A percentile compares a stretch with the other conserved stretches of the same genome.
These are phyloP conservation scores for Notospermus geniculatus DNA, from an alignment of 1,140 invertebrate species.

Conservation along the genomic window DNA sequence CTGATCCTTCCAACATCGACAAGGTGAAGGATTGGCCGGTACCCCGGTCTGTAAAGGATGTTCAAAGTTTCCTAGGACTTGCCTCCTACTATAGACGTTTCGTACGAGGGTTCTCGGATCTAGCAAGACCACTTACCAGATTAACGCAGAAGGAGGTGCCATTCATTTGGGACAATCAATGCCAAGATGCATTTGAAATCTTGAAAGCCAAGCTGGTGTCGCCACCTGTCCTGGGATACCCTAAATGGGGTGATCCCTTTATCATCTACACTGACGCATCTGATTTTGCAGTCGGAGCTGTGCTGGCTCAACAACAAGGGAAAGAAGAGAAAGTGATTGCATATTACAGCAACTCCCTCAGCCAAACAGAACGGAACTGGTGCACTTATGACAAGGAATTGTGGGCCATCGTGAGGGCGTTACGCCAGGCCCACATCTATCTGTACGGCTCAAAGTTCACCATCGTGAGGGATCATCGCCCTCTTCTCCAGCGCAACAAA, in stretches of 20 bases:
- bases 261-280: slow-evolving; percentile 34
- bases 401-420: slow-evolving; percentile 19
- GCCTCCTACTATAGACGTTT: slow-evolving; percentile 33
- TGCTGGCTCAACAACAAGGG: slow-evolving; percentile 35
- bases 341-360: slow-evolving; percentile 29
- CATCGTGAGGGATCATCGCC: slow-evolving; percentile 13
- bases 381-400: slow-evolving; percentile 19
- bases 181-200: too few species aligned
- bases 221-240: too few species aligned
- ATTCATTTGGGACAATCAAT: too few species aligned
- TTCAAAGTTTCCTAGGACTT: slow-evolving; percentile 41
- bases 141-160: too few species aligned
- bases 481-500: slow-evolving; percentile 1
- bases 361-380: slow-evolving; percentile 23
- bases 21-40: slow-evolving; percentile 34
- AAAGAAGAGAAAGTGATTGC: slow-evolving; percentile 29
- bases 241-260: slow-evolving; percentile 14
- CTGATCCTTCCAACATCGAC: slow-evolving; percentile 36
- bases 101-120: slow-evolving; percentile 30
- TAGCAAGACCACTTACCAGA: slow-evolving; percentile 28
- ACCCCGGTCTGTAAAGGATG: slow-evolving; percentile 31
- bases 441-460: slow-evolving; percentile 22
- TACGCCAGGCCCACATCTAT: slow-evolving; percentile 18
- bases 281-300: slow-evolving; percentile 31
- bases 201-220: too few species aligned